phyloP scores from a whole-genome alignment of 2,797 vertebrate genomes.

The Coendou prehensilis region DNA sequence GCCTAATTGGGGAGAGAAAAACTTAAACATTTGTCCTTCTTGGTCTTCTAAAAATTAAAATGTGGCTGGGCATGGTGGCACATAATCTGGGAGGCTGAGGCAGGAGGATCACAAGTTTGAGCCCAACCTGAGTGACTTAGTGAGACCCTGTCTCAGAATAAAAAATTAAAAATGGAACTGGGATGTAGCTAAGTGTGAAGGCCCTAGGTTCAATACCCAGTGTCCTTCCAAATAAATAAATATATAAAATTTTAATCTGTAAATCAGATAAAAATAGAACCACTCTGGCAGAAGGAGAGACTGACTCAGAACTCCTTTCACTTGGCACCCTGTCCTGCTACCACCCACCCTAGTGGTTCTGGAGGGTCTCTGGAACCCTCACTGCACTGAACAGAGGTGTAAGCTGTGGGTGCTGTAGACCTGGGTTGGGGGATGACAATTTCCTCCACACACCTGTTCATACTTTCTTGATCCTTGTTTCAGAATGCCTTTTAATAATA shows the following conservation, averaged over 20 bases:
- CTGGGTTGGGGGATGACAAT: background rate
- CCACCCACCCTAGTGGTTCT: background rate
- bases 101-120: no score
- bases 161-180: background rate
- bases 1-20: background rate
- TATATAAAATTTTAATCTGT: background rate
- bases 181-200: no score
- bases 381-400: background rate
- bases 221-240: background rate
- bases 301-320: background rate
- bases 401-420: background rate
- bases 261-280: background rate
- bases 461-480: background rate
- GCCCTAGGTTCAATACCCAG: background rate
- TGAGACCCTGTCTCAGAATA: background rate
- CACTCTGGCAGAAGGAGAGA: background rate
- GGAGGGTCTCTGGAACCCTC: background rate
- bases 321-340: background rate
- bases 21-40: background rate
- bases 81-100: no score
- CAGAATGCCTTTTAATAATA: background rate
- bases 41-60: slow-evolving; percentile 33
- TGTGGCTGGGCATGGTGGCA: background rate
- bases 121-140: no score
- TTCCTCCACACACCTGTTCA: background rate